Conservation (phyloP, 2,888 invertebrate genomes). For the Rotaria macrura region DNA sequence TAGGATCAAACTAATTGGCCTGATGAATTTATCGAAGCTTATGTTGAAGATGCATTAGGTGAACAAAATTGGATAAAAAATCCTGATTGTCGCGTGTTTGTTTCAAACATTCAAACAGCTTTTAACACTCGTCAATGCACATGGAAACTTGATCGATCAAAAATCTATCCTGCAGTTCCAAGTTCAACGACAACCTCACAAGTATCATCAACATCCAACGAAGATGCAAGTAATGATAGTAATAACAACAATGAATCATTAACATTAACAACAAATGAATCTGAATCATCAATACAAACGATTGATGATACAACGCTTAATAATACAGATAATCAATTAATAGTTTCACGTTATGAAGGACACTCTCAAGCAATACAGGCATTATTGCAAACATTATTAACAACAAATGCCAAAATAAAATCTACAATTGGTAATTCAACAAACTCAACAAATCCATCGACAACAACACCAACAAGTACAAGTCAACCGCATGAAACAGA, state of each 20-base stretch:
- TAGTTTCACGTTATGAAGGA: neutral
- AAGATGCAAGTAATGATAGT: conserved; percentile 12
- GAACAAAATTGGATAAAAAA: conserved; percentile 88
- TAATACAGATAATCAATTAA: neutral
- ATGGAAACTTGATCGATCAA: neutral
- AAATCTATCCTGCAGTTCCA: neutral
- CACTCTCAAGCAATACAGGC: neutral
- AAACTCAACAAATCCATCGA: neutral
- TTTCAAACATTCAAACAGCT: conserved; percentile 76
- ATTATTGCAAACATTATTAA: neutral
- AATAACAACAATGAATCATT: neutral
- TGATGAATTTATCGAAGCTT: conserved; percentile 76
- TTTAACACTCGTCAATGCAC: conserved; percentile 61
- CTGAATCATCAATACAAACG: neutral
- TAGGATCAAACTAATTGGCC: conserved; percentile 75
- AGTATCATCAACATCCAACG: neutral
- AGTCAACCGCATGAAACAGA: conserved; percentile 18
- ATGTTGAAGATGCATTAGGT: conserved; percentile 82
- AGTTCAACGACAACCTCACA: neutral
- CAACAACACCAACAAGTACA: neutral
- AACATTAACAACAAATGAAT: neutral
- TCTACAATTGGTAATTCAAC: neutral
- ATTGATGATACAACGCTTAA: neutral
- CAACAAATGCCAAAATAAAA: neutral
- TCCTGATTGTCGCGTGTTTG: conserved; percentile 75